A percentile compares a stretch with the other conserved stretches of the same genome.
These are phyloP conservation scores for Apis florea DNA, from an alignment of 1,140 invertebrate species.

Conservation along the genomic window DNA sequence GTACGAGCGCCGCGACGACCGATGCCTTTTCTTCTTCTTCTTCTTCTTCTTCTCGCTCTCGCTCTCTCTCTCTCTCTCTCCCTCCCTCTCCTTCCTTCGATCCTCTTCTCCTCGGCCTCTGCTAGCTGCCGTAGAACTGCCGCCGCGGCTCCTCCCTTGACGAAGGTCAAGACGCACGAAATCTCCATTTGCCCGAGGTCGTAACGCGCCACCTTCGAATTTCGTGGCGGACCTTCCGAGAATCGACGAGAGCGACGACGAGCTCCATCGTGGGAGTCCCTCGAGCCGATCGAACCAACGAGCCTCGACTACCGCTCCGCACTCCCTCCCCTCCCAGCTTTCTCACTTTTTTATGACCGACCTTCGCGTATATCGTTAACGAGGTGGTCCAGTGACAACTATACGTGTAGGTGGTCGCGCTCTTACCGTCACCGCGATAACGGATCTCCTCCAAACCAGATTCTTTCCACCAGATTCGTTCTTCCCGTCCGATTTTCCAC, in stretches of 20 bases:
- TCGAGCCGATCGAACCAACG: slow-evolving; percentile 58
- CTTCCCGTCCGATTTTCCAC: no score
- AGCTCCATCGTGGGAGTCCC: slow-evolving; percentile 22
- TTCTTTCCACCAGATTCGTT: no score
- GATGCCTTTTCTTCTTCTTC: not conserved
- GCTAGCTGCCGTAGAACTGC: slow-evolving; percentile 31
- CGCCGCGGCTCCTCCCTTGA: slow-evolving; percentile 67
- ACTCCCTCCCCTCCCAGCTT: slow-evolving; percentile 54
- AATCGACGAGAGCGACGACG: slow-evolving; percentile 51
- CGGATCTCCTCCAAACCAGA: no score
- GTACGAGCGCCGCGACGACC: slow-evolving; percentile 28
- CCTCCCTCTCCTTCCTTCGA: not conserved
- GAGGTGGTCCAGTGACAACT: slow-evolving; percentile 57
- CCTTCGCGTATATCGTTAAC: slow-evolving; percentile 61
- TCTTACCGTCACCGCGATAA: no score
- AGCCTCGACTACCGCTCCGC: slow-evolving; percentile 45
- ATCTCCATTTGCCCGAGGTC: slow-evolving; percentile 68
- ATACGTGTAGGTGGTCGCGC: slow-evolving; percentile 22
- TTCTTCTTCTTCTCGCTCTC: not conserved
- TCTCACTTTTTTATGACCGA: slow-evolving; percentile 64
- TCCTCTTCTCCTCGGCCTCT: not conserved
- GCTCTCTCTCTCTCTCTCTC: not conserved
- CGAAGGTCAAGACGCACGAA: slow-evolving; percentile 75
- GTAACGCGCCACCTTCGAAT: slow-evolving; percentile 62
- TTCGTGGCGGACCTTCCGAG: slow-evolving; percentile 67